A percentile compares a stretch with the other conserved stretches of the same genome.
Conservation (phyloP, 2,888 invertebrate genomes). For the Uropetala carovei region DNA sequence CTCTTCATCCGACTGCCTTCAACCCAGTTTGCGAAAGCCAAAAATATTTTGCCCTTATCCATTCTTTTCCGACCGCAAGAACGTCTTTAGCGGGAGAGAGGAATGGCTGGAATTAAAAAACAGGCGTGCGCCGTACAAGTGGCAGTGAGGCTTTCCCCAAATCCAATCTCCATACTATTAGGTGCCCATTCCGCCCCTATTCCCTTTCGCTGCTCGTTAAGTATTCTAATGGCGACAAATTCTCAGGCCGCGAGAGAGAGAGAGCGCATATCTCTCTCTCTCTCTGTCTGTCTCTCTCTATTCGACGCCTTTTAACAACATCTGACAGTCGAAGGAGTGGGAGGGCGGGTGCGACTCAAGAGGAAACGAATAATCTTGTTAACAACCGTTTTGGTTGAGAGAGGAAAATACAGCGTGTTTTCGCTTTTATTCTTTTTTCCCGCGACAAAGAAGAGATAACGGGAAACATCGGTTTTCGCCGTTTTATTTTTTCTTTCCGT, state of each 20-base stretch:
- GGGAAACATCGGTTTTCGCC: neutral
- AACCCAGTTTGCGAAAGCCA: too few relatives aligned
- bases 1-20: too few relatives aligned
- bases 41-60: too few relatives aligned
- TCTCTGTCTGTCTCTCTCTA: too few relatives aligned
- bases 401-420: neutral
- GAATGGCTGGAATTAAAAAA: neutral
- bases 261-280: too few relatives aligned
- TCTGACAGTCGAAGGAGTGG: too few relatives aligned
- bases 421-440: neutral
- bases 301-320: too few relatives aligned
- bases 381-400: neutral
- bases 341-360: too few relatives aligned
- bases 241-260: neutral
- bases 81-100: too few relatives aligned
- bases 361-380: neutral
- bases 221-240: neutral
- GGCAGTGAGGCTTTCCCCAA: neutral
- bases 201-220: neutral
- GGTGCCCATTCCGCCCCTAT: neutral
- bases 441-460: neutral
- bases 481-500: neutral
- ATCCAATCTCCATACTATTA: conserved; percentile 19
- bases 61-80: too few relatives aligned
- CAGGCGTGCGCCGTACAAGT: neutral